Conservation (phyloP, 2,113 vertebrate species). For the Terrapene triunguis region DNA sequence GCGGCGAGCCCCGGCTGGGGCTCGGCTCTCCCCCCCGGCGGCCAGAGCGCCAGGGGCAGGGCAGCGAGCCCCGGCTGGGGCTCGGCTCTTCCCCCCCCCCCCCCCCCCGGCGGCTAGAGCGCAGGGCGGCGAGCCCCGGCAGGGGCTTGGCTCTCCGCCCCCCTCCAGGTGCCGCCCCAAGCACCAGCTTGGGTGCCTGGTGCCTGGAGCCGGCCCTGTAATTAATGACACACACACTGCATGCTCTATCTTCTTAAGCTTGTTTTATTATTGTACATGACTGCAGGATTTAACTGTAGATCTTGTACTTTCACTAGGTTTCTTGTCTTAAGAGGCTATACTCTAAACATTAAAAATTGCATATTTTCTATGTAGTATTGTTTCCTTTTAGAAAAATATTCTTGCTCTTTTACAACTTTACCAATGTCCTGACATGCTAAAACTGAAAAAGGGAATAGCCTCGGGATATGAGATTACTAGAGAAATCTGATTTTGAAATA, state of each 20-base stretch:
- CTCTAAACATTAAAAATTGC: not conserved
- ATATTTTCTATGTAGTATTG: not conserved
- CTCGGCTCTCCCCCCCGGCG: no score
- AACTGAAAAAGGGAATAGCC: constrained; percentile 55
- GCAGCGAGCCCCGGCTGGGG: no score
- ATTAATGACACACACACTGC: not conserved
- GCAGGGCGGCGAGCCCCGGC: no score
- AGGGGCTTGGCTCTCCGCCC: no score
- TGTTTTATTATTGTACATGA: not conserved
- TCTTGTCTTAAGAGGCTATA: not conserved
- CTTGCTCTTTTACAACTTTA: constrained; percentile 13
- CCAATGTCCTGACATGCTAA: constrained; percentile 8
- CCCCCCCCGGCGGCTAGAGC: no score
- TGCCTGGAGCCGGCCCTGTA: no score
- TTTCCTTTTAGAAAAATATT: not conserved
- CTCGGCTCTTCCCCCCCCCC: no score
- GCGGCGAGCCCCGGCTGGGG: no score
- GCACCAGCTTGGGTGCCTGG: no score
- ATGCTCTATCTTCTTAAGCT: not conserved
- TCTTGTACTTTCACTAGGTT: not conserved
- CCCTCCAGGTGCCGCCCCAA: no score
- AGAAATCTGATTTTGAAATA: constrained; percentile 66
- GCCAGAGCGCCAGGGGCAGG: no score
- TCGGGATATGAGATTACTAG: constrained; percentile 65
- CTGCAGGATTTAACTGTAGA: not conserved